A percentile compares a stretch with the other conserved stretches of the same genome.
These are phyloP conservation scores for Turritopsis rubra DNA, from an alignment of 30 jellyfish, hydroid and myxozoan genomes.

Conservation along the genomic window DNA sequence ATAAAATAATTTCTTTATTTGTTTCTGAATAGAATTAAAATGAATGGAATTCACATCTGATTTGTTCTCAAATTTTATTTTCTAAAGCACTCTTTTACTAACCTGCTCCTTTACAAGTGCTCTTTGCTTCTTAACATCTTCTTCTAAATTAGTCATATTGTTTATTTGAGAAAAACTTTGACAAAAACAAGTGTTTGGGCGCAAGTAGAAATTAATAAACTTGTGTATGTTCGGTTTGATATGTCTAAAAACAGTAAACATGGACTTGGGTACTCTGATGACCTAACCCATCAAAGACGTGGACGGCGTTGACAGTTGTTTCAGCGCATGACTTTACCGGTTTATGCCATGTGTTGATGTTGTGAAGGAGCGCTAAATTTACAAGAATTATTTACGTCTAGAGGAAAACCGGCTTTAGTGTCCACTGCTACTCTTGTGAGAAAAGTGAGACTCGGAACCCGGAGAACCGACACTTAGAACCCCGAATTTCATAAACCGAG, in stretches of 20 bases:
- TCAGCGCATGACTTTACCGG: not conserved
- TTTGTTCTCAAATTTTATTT: too few species aligned
- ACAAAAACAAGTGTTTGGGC: not conserved
- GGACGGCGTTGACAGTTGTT: not conserved
- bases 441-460: not conserved
- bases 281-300: not conserved
- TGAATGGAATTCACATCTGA: too few species aligned
- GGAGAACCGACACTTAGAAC: too few species aligned
- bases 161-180: not conserved
- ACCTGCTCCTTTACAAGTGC: slow-evolving; percentile 24
- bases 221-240: not conserved
- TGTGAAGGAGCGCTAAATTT: not conserved
- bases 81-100: too few species aligned
- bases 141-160: slow-evolving; percentile 10
- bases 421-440: too few species aligned
- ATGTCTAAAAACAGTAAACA: not conserved
- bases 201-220: not conserved
- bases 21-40: too few species aligned
- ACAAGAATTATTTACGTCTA: too few species aligned
- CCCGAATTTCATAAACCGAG: too few species aligned
- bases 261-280: not conserved
- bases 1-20: too few species aligned
- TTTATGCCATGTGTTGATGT: not conserved
- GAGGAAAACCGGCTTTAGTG: too few species aligned
- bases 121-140: slow-evolving; percentile 17